These are phyloP conservation scores for Nemoura dubitans DNA, from an alignment of 2,888 invertebrate species.

Conservation along the genomic window DNA sequence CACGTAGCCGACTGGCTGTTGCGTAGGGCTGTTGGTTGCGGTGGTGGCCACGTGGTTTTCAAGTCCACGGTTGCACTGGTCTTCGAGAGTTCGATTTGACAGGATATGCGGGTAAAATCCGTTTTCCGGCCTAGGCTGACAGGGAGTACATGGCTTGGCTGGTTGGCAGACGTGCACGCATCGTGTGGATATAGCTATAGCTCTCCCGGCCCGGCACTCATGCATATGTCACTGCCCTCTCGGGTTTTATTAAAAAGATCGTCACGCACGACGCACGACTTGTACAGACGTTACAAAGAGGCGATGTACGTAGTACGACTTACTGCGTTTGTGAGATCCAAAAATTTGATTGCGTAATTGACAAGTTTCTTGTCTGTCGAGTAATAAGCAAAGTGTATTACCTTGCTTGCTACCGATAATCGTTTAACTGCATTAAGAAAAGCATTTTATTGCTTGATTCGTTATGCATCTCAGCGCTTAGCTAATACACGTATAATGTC, in stretches of 20 bases:
- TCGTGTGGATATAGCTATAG: not conserved
- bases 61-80: not conserved
- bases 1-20: not conserved
- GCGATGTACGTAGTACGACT: not conserved
- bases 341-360: not conserved
- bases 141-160: not conserved
- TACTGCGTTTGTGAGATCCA: not conserved
- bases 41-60: not conserved
- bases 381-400: not conserved
- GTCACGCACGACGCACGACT: conserved; percentile 39
- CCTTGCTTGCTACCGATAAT: not conserved
- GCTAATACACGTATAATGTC: not conserved
- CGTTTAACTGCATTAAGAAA: not conserved
- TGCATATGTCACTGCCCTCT: conserved; percentile 36
- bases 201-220: not conserved
- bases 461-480: not conserved
- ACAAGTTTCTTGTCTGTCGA: not conserved
- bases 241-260: conserved; percentile 28
- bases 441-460: not conserved
- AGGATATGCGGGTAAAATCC: conserved; percentile 39
- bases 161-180: not conserved
- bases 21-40: not conserved
- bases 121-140: conserved; percentile 25
- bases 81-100: conserved; percentile 13
- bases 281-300: not conserved